Evolutionary conservation across 2,797 vertebrate species (phyloP), one percentile per base, ranked within the genome.

Genomic region (Sciaenops ocellatus): DNA sequence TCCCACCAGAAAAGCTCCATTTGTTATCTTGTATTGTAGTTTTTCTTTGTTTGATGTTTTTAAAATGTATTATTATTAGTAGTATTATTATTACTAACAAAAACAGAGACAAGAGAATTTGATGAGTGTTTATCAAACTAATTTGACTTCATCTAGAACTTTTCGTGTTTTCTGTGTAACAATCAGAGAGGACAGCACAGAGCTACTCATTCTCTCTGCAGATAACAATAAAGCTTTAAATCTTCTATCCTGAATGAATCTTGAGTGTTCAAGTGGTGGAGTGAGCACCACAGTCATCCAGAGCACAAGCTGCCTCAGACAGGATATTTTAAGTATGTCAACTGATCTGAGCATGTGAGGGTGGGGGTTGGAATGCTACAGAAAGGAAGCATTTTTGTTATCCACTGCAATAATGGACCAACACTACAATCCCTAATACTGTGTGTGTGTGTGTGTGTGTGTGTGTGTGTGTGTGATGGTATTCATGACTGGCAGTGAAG

Each of bases 291-390:
- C 20, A 34, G 48, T 44, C 66, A 18, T 42, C 52, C 38, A 44
- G 57, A 16, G 18, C 12, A 34, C 24, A 28, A 54, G 38, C 16
- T 46, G 69, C 5, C n/a, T 30, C 26, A 46, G 63, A 61, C 30
- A 30, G 41, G 62, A 24, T 72, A 68, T 63, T 73, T 73, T 63
- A 68, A 69, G 69, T 56, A 38, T 22, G 80, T 63, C 57, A 52
- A 56, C 30, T 67, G 62, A 54, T 65, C 28, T 50, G 17, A 54
- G 34, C 2, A 30, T 11, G 24, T 26, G 57, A 22, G 60, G 68
- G 68, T 30, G 46, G 60, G 78, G 62, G 51, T 9, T 62, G 69
- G 69, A 77, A 56, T 56, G 48, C 30, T 20, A 42, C 55, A 57
- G 26, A 72, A 71, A 38, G 48, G 24, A 76, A 76, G 42, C 8